These are phyloP conservation scores for Colossoma macropomum DNA, from an alignment of 2,113 vertebrate species.

Conservation along the genomic window DNA sequence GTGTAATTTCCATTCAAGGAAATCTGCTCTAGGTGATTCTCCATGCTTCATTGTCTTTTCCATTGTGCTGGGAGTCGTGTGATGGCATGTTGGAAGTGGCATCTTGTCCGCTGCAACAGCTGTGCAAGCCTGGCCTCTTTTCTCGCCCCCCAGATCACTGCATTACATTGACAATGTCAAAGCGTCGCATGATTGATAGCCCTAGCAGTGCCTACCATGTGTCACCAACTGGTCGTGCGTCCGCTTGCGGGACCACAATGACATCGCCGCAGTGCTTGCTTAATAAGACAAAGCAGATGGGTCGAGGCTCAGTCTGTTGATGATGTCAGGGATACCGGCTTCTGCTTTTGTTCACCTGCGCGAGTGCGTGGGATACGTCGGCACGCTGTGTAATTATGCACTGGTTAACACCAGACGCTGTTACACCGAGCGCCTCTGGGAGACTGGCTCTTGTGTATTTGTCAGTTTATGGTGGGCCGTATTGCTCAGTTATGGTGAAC, in stretches of 20 bases:
- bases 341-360: conserved; percentile 50
- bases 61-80: conserved; percentile 8
- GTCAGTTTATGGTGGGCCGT: conserved; percentile 16
- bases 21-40: conserved; percentile 9
- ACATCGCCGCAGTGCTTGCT: conserved; percentile 42
- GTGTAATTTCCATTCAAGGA: conserved; percentile 10
- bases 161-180: conserved; percentile 22
- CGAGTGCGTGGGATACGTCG: conserved; percentile 49
- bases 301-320: conserved; percentile 15
- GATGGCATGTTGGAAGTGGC: conserved; percentile 19
- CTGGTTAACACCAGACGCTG: conserved; percentile 42
- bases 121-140: conserved; percentile 58
- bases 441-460: conserved; percentile 27
- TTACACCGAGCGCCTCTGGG: conserved; percentile 33
- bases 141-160: background rate
- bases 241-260: background rate
- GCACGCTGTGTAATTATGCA: conserved; percentile 49
- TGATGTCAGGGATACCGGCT: conserved; percentile 43
- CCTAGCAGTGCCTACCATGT: conserved; percentile 2
- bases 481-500: conserved; percentile 25
- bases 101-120: conserved; percentile 59
- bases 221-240: conserved; percentile 15
- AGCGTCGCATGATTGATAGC: background rate
- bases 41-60: conserved; percentile 12
- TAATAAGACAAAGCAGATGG: conserved; percentile 23